Percentiles rank a stretch among this genome's conserved stretches.
phyloP scores from a whole-genome alignment of 2,113 vertebrate species.

The Corvus hawaiiensis region DNA sequence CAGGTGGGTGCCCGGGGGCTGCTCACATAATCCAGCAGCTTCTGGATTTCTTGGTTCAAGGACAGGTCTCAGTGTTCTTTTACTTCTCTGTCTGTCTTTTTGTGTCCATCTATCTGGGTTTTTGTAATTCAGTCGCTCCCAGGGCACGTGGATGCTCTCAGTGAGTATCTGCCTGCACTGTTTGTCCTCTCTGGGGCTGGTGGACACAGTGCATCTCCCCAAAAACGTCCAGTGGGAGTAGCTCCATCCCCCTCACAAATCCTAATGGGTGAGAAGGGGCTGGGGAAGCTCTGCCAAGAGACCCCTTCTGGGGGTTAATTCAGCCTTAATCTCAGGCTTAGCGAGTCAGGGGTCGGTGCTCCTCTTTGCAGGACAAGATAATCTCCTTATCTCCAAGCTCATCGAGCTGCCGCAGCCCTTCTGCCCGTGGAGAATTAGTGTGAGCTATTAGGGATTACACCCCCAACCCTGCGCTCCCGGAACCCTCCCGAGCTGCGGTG shows the following conservation, averaged over 20 bases:
- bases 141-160: accelerated
- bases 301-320: neutral
- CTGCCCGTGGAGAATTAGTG: neutral
- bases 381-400: conserved; percentile 24
- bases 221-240: accelerated
- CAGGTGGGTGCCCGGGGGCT: neutral
- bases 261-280: neutral
- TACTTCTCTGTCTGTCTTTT: neutral
- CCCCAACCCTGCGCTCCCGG: neutral
- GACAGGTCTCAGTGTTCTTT: neutral
- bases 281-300: accelerated
- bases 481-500: neutral
- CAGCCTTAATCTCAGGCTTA: neutral
- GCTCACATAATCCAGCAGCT: neutral
- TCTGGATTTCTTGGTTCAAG: neutral
- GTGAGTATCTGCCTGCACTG: accelerated
- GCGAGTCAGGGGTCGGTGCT: neutral
- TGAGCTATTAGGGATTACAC: neutral
- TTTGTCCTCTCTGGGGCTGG: neutral
- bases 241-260: neutral
- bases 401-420: neutral
- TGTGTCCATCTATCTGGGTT: neutral
- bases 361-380: neutral
- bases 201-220: accelerated
- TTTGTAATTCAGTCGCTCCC: accelerated